phyloP scores from a whole-genome alignment of 2,797 vertebrate species.

The Erethizon dorsatum region DNA sequence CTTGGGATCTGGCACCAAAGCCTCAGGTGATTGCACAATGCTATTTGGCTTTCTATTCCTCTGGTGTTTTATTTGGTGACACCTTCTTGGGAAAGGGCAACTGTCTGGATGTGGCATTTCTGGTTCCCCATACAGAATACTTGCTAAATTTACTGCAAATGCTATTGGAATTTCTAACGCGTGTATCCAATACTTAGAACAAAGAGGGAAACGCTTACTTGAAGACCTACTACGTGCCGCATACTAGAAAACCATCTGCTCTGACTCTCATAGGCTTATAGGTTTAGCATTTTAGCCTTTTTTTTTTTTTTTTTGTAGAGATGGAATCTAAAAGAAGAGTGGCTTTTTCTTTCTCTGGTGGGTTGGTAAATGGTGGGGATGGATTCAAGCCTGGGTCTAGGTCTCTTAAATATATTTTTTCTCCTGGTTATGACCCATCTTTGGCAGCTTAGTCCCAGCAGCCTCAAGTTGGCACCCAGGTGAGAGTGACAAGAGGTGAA shows the following conservation, averaged over 20 bases:
- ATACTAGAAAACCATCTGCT: background rate
- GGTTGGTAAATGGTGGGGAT: background rate
- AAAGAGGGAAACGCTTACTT: background rate
- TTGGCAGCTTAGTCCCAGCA: background rate
- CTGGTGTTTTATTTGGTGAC: background rate
- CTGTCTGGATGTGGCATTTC: slow-evolving; percentile 16
- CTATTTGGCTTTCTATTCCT: slow-evolving; percentile 40
- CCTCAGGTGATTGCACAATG: background rate
- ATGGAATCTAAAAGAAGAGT: background rate
- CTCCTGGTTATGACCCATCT: background rate
- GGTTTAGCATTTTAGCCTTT: too few relatives aligned
- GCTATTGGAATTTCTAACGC: background rate
- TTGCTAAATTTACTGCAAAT: background rate
- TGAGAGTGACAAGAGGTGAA: background rate
- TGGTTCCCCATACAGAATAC: background rate
- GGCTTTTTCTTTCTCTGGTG: background rate
- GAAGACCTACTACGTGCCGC: background rate
- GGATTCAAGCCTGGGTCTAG: background rate
- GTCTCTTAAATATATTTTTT: background rate
- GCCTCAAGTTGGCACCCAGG: background rate
- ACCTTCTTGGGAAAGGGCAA: background rate
- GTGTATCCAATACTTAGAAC: too few relatives aligned
- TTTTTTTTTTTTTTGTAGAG: background rate
- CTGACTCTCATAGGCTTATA: rapidly evolving
- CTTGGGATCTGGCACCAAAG: background rate